Conservation (phyloP, 2,113 vertebrate species). For the Ciconia boyciana region DNA sequence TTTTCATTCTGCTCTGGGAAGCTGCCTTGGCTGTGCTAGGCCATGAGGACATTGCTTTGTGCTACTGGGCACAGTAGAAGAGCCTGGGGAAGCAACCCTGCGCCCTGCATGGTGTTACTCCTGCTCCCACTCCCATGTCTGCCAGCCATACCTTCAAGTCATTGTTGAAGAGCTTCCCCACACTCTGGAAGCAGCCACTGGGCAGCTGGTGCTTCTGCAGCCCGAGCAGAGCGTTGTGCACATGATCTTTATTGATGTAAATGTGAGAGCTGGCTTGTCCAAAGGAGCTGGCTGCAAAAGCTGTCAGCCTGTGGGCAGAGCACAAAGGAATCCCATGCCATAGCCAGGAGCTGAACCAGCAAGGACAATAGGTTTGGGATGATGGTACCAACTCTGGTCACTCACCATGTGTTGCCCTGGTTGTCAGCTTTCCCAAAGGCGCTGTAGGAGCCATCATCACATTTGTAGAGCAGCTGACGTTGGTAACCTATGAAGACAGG, state of each 20-base stretch:
- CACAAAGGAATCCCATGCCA: not conserved
- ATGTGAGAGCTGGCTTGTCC: conserved; percentile 69
- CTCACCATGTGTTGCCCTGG: conserved; percentile 82
- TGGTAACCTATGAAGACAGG: conserved; percentile 75
- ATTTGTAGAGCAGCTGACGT: conserved; percentile 80
- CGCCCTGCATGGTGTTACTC: not conserved
- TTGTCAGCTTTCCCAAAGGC: conserved; percentile 73
- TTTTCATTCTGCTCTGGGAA: not conserved
- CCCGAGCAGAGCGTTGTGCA: conserved; percentile 63
- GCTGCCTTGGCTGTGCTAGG: not conserved
- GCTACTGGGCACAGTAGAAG: not conserved
- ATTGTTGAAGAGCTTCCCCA: conserved; percentile 78
- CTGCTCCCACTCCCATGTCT: not conserved
- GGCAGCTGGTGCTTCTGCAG: conserved; percentile 61
- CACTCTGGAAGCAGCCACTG: conserved; percentile 75
- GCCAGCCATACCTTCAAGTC: conserved; percentile 74
- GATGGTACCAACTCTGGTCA: not conserved
- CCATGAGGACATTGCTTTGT: not conserved
- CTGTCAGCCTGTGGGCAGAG: conserved; percentile 75
- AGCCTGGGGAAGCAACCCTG: not conserved
- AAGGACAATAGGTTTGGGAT: not conserved
- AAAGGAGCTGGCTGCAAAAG: conserved; percentile 78
- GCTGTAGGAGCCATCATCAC: conserved; percentile 73
- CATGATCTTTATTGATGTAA: conserved; percentile 57
- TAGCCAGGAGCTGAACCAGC: not conserved